A percentile compares a stretch with the other conserved stretches of the same genome.
phyloP scores from a whole-genome alignment of 2,113 vertebrate genomes.

The Mesoclemmys tuberculata region DNA sequence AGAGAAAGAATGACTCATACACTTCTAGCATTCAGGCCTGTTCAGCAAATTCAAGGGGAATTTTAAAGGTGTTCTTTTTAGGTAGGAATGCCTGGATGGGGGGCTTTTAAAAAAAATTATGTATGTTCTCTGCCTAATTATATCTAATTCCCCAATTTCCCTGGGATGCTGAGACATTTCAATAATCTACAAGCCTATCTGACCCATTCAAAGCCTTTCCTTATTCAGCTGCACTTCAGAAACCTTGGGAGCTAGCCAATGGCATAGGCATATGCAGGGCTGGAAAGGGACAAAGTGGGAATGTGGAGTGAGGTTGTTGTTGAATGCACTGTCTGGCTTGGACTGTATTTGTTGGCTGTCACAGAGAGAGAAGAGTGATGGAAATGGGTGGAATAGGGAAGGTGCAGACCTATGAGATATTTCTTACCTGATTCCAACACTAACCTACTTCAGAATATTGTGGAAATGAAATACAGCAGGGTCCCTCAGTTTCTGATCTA shows the following conservation, averaged over 20 bases:
- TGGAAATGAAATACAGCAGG: not conserved
- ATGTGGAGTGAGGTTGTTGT: conserved; percentile 47
- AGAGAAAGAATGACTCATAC: conserved; percentile 70
- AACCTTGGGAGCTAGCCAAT: conserved; percentile 57
- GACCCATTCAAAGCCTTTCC: conserved; percentile 34
- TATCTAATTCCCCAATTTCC: conserved; percentile 50
- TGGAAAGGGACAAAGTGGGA: conserved; percentile 25
- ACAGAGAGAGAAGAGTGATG: conserved; percentile 27
- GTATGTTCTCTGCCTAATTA: conserved; percentile 52
- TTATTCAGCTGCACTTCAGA: conserved; percentile 20
- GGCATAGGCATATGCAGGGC: conserved; percentile 42
- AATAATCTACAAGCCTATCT: conserved; percentile 57
- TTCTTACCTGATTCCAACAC: not conserved
- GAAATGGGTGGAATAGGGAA: conserved; percentile 43
- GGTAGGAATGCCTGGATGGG: conserved; percentile 70
- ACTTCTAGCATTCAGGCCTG: conserved; percentile 56
- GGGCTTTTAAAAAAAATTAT: conserved; percentile 29
- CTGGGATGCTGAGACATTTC: conserved; percentile 45
- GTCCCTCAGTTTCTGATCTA: not conserved
- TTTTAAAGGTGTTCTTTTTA: conserved; percentile 68
- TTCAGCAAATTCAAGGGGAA: conserved; percentile 64
- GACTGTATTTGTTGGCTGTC: conserved; percentile 41
- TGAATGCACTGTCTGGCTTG: conserved; percentile 53
- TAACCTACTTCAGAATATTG: not conserved
- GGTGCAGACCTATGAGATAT: conserved; percentile 28